Conservation (phyloP, 2,888 invertebrate species). For the Platynereis dumerilii region DNA sequence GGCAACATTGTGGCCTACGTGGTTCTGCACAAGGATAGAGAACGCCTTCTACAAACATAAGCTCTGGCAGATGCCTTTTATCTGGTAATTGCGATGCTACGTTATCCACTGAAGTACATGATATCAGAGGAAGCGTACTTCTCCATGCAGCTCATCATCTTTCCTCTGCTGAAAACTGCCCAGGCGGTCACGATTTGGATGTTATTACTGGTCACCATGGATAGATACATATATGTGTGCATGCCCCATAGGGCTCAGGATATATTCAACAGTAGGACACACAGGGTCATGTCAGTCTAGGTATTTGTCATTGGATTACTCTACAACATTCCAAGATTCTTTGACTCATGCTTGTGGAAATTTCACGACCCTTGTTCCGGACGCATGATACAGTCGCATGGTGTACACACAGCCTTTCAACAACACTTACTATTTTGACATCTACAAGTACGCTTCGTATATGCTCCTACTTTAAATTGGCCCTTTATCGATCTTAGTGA, state of each 20-base stretch:
- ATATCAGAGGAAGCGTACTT: constrained; percentile 20
- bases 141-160: constrained; percentile 29
- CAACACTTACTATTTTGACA: constrained; percentile 27
- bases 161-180: constrained; percentile 32
- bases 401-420: constrained; percentile 29
- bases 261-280: constrained; percentile 26
- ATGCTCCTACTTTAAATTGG: constrained; percentile 32
- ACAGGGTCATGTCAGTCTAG: constrained; percentile 19
- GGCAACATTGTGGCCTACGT: too few species aligned
- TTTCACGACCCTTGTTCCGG: constrained; percentile 18
- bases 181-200: constrained; percentile 39
- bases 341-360: constrained; percentile 31
- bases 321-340: constrained; percentile 34
- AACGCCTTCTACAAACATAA: too few species aligned
- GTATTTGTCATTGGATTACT: constrained; percentile 31
- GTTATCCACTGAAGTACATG: constrained; percentile 37
- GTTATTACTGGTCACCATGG: constrained; percentile 38
- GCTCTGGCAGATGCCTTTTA: constrained; percentile 31
- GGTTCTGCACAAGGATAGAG: too few species aligned
- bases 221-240: constrained; percentile 38
- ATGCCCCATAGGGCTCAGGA: constrained; percentile 28
- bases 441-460: constrained; percentile 34
- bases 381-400: neutral
- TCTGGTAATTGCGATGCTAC: constrained; percentile 28
- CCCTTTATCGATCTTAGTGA: constrained; percentile 30